Evolutionary conservation across 2,113 vertebrate genomes (phyloP).

Genomic region (Neomonachus schauinslandi): DNA sequence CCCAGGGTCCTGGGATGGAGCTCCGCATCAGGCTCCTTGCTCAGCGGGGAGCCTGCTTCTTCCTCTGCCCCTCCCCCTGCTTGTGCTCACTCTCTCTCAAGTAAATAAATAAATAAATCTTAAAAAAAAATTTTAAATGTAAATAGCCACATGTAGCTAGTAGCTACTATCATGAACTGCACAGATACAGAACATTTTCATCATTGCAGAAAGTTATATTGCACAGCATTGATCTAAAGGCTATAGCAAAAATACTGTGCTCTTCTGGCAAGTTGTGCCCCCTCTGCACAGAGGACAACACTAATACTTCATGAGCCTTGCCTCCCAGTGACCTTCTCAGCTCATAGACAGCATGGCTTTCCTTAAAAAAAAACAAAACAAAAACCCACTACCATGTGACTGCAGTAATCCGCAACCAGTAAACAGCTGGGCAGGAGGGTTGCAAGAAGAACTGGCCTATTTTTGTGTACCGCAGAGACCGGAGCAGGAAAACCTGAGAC

Average conservation of each 20-base stretch:
- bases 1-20: neutral
- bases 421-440: constrained; percentile 83
- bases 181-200: neutral
- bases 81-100: neutral
- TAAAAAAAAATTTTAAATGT: neutral
- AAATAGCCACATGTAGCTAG: neutral
- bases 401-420: constrained; percentile 86
- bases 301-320: constrained; percentile 59
- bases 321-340: constrained; percentile 88
- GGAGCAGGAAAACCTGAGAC: neutral
- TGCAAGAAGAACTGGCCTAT: constrained; percentile 87
- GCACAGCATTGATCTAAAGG: neutral
- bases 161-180: neutral
- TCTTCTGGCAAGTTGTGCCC: neutral
- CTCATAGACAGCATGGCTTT: constrained; percentile 89
- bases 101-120: neutral
- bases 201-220: neutral
- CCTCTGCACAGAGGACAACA: neutral
- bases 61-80: neutral
- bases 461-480: constrained; percentile 84
- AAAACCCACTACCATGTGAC: constrained; percentile 88
- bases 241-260: neutral
- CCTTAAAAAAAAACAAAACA: constrained; percentile 74
- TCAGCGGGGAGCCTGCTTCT: neutral
- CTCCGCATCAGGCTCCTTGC: neutral